Evolutionary conservation across 2,888 invertebrate genomes (phyloP).

Genomic region (Zygogramma bicolorata): DNA sequence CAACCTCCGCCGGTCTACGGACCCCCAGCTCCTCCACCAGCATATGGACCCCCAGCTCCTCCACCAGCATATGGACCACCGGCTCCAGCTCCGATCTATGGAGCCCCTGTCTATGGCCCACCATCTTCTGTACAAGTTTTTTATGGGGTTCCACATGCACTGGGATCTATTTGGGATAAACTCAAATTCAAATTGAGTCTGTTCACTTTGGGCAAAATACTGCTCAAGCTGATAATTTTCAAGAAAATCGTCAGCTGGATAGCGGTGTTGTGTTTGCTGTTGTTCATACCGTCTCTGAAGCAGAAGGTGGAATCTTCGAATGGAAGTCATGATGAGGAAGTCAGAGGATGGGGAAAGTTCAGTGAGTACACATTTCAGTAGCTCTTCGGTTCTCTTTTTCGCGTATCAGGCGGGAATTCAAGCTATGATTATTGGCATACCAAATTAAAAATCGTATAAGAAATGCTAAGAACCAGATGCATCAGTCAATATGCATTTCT

Average conservation of each 20-base stretch:
- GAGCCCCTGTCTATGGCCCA: constrained; percentile 25
- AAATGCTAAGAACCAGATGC: too few species aligned
- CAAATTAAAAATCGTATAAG: too few species aligned
- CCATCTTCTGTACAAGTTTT: constrained; percentile 56
- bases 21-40: constrained; percentile 23
- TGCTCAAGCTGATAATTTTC: constrained; percentile 82
- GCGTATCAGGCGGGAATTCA: too few species aligned
- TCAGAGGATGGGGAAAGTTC: constrained; percentile 70
- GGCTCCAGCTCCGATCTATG: not conserved
- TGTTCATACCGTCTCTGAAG: constrained; percentile 75
- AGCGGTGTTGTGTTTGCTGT: constrained; percentile 78
- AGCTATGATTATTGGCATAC: too few species aligned
- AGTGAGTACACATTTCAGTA: not conserved
- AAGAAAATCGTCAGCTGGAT: constrained; percentile 86
- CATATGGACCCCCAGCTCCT: constrained; percentile 20
- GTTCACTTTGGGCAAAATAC: constrained; percentile 79
- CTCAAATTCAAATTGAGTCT: constrained; percentile 79
- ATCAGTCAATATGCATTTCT: too few species aligned
- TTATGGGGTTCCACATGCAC: constrained; percentile 72
- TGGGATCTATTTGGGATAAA: constrained; percentile 75
- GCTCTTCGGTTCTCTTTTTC: too few species aligned
- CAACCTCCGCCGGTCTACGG: not conserved
- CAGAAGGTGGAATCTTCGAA: constrained; percentile 40
- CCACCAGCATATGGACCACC: constrained; percentile 23
- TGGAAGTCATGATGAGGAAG: constrained; percentile 65